Evolutionary conservation across 1,140 invertebrate species (phyloP), one percentile per base, ranked within the genome.

Genomic region (Drosophila equinoxialis): DNA sequence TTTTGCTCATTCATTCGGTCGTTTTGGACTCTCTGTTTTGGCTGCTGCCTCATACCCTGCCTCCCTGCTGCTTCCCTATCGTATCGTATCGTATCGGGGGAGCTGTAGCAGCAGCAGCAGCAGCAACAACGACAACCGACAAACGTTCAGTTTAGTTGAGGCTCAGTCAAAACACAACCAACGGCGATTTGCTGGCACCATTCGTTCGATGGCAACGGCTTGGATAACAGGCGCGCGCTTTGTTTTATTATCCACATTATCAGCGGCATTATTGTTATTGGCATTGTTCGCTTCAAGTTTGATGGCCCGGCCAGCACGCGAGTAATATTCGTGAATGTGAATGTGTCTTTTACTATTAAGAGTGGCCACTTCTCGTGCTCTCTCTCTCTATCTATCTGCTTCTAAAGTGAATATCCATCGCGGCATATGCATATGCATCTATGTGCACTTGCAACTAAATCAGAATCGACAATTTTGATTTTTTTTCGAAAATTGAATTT

Each of bases 241-340:
- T 90, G 78, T 91, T 91, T 92, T 91, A 91, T 91, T 91, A 89
- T 91, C 81, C 86, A 92, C 81, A 90, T 91, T 91, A 90, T 90
- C 87, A 83, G 86, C 90, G 82, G 81, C 86, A 90, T 91, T 91
- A 91, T 91, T 87, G 84, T 91, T 90, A 91, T 85, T 90, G 79
- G 83, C 84, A 85, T 74, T 74, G 77, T 83, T 69, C 77, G 79
- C 42, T 74, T 11, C 62, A 48, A 66, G 33, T 66, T 45, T 62
- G 64, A 68, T 74, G 30, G 66, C 71, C 63, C 45, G 39, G 66
- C 63, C 59, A 58, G 73, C 73, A 45, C 71, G 74, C 67, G 68
- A 64, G 59, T 41, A 30, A 30, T 30, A 58, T 65, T 48, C 55
- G 58, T 51, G 63, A 63, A 59, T 59, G 48, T 62, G 42, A 73